phyloP scores from a whole-genome alignment of 1,140 invertebrate species.

The Luehdorfia chinensis region DNA sequence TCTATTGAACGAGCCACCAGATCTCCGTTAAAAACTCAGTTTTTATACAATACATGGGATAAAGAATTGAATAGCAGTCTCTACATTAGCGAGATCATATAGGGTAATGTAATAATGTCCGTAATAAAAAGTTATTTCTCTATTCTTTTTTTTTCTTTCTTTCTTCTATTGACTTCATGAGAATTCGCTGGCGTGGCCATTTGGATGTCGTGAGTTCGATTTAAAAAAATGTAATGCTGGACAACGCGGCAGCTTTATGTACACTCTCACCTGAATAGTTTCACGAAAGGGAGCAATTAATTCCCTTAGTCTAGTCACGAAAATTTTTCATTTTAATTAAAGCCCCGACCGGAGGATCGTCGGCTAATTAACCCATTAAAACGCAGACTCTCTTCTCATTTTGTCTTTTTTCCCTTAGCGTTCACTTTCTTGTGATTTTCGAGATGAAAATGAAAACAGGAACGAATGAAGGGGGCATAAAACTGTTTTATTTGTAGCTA shows the following conservation, averaged over 20 bases:
- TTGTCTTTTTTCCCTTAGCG: constrained; percentile 60
- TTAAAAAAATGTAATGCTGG: constrained; percentile 7
- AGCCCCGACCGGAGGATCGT: constrained; percentile 67
- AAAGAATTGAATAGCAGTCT: too few relatives aligned
- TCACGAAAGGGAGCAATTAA: constrained; percentile 67
- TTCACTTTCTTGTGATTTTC: constrained; percentile 69
- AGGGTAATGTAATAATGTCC: too few relatives aligned
- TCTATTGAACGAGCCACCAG: too few relatives aligned
- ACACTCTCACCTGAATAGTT: constrained; percentile 69
- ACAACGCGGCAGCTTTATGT: constrained; percentile 45
- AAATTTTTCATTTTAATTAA: constrained; percentile 77
- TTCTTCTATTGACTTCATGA: too few relatives aligned
- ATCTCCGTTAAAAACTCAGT: too few relatives aligned
- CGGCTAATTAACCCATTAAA: constrained; percentile 76
- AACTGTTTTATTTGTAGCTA: not conserved
- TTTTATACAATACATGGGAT: too few relatives aligned
- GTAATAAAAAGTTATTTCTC: too few relatives aligned
- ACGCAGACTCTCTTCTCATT: constrained; percentile 66
- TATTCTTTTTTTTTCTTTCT: too few relatives aligned
- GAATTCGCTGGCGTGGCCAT: too few relatives aligned
- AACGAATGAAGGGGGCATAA: constrained; percentile 22
- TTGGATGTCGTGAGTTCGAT: too few relatives aligned
- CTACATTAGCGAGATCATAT: too few relatives aligned
- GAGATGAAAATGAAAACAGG: constrained; percentile 58
- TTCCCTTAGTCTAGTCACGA: constrained; percentile 68